Percentiles rank a stretch among this genome's conserved stretches.
Conservation (phyloP, 2,113 vertebrate genomes). For the Macroglossus sobrinus region DNA sequence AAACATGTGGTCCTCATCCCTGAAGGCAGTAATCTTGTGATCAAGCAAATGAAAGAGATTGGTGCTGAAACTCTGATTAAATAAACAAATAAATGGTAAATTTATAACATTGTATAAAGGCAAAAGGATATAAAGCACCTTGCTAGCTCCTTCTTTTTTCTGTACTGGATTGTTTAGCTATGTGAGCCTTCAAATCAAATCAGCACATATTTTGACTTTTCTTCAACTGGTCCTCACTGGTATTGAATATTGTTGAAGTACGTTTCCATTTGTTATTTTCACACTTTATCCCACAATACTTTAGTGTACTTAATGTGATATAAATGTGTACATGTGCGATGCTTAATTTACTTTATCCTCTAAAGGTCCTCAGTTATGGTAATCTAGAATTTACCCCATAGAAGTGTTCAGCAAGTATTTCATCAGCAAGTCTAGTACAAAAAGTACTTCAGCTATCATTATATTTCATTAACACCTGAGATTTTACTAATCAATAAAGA, state of each 20-base stretch:
- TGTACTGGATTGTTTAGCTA: background rate
- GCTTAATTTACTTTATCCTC: background rate
- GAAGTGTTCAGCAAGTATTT: background rate
- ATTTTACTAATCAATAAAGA: background rate
- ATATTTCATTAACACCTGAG: background rate
- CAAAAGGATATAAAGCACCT: background rate
- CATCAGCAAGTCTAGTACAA: background rate
- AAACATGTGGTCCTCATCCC: background rate
- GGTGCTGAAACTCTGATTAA: background rate
- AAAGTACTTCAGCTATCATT: background rate
- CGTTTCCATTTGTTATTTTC: background rate
- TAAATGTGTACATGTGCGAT: background rate
- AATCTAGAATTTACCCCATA: background rate
- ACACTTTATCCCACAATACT: background rate
- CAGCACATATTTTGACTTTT: background rate
- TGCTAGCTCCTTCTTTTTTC: background rate
- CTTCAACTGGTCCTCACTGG: background rate
- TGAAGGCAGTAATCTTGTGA: background rate
- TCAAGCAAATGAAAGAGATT: background rate
- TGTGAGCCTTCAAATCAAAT: conserved; percentile 1
- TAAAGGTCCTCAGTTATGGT: background rate
- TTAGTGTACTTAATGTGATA: background rate
- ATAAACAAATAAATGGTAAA: conserved; percentile 6
- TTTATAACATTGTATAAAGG: background rate
- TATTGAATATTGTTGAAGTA: background rate